phyloP scores from a whole-genome alignment of 2,888 invertebrate genomes.

The Acanthosepion lycidas region DNA sequence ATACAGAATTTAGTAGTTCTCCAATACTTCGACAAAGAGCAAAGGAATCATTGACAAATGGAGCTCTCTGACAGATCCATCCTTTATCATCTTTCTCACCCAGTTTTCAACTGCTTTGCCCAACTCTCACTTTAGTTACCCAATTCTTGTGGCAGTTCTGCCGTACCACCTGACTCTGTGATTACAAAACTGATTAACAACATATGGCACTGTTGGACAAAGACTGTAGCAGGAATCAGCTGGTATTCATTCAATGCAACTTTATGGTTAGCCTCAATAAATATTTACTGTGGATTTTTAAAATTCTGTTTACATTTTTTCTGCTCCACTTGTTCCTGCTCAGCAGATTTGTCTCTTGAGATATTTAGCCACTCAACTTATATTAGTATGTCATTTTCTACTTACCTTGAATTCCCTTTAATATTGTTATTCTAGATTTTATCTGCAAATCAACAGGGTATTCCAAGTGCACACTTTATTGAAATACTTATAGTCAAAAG shows the following conservation, averaged over 20 bases:
- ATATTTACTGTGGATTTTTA: conserved; percentile 7
- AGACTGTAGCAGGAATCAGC: background rate
- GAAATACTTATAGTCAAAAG: background rate
- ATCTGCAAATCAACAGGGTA: background rate
- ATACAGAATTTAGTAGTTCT: background rate
- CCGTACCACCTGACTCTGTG: background rate
- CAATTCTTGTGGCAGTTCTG: background rate
- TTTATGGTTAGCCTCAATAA: conserved; percentile 33
- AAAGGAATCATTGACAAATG: background rate
- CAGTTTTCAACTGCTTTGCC: background rate
- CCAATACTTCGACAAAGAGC: conserved; percentile 15
- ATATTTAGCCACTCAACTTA: background rate
- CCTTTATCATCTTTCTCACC: background rate
- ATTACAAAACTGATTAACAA: background rate
- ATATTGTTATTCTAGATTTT: background rate
- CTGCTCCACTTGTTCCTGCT: background rate
- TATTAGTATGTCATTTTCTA: background rate
- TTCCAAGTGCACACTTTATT: background rate
- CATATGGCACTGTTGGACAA: background rate
- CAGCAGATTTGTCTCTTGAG: background rate
- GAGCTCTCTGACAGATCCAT: conserved; percentile 2
- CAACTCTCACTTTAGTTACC: background rate
- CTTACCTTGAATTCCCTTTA: background rate
- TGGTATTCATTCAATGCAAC: background rate
- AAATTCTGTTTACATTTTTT: background rate